Evolutionary conservation across 2,888 invertebrate genomes (phyloP).

Genomic region (Helobdella robusta): DNA sequence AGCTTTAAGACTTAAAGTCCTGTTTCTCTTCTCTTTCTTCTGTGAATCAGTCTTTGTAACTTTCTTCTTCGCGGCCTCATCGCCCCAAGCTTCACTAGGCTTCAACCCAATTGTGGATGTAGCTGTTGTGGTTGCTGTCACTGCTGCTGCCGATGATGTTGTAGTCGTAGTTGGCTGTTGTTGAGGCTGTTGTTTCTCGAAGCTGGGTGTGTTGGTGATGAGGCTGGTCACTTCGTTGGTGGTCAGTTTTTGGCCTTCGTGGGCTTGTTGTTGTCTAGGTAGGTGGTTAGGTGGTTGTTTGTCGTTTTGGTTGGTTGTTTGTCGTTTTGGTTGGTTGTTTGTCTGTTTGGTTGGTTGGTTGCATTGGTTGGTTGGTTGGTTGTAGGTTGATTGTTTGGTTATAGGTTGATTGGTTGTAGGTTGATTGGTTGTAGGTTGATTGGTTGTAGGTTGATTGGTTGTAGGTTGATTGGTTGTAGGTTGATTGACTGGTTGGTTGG

Average conservation of each 20-base stretch:
- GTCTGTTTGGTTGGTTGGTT: too few species aligned
- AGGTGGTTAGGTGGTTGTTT: conserved; percentile 24
- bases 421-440: too few species aligned
- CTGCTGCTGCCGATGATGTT: neutral
- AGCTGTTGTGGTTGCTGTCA: neutral
- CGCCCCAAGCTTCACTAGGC: conserved; percentile 31
- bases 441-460: neutral
- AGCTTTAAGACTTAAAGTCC: conserved; percentile 90
- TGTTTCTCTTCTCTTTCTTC: conserved; percentile 40
- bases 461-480: neutral
- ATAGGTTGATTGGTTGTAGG: too few species aligned
- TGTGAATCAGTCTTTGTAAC: conserved; percentile 31
- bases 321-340: too few species aligned
- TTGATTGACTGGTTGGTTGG: neutral
- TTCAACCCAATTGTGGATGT: conserved; percentile 19
- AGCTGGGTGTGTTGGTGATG: conserved; percentile 27
- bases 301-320: too few species aligned
- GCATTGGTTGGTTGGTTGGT: too few species aligned
- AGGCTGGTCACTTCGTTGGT: conserved; percentile 30
- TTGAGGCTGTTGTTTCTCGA: conserved; percentile 14
- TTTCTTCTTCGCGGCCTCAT: conserved; percentile 26
- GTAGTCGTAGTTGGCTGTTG: neutral
- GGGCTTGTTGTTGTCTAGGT: too few species aligned
- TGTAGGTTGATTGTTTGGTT: too few species aligned
- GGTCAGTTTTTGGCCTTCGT: conserved; percentile 1